A percentile compares a stretch with the other conserved stretches of the same genome.
These are phyloP conservation scores for Neria commutata DNA, from an alignment of 2,888 invertebrate species.

Conservation along the genomic window DNA sequence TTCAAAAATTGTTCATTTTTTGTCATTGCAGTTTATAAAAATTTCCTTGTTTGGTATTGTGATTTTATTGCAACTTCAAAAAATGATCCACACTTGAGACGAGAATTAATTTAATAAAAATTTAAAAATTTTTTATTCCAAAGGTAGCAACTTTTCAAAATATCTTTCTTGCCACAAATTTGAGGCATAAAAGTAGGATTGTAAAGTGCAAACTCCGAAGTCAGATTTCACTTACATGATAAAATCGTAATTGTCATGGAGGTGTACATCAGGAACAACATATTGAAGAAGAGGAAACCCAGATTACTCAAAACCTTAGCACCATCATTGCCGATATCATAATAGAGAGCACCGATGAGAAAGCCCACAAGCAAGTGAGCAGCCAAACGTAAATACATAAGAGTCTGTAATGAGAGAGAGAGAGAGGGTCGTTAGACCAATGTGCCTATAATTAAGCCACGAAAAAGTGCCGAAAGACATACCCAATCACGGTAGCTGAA, in stretches of 20 bases:
- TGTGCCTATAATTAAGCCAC: conserved; percentile 7
- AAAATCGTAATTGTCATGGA: conserved; percentile 99
- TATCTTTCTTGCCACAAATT: no score
- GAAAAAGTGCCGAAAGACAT: conserved; percentile 44
- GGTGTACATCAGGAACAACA: conserved; percentile 98
- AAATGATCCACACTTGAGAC: no score
- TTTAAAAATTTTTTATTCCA: no score
- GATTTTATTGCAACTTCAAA: neutral
- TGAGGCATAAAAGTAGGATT: no score
- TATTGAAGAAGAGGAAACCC: conserved; percentile 96
- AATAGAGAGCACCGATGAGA: conserved; percentile 93
- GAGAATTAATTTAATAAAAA: no score
- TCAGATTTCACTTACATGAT: conserved; percentile 82
- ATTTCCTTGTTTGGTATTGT: neutral
- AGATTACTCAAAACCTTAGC: conserved; percentile 95
- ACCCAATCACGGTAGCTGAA: conserved; percentile 92
- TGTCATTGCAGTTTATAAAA: neutral
- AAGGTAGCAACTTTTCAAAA: no score
- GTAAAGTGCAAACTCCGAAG: no score
- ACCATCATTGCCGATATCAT: conserved; percentile 95
- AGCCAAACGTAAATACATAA: conserved; percentile 92
- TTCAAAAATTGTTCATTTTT: neutral
- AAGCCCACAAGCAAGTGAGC: conserved; percentile 93
- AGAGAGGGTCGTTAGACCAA: neutral
- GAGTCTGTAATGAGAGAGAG: conserved; percentile 68